Evolutionary conservation across 92 coral and sea anemone genomes (phyloP), one percentile per base, ranked within the genome.

Genomic region (Blastomussa wellsi): DNA sequence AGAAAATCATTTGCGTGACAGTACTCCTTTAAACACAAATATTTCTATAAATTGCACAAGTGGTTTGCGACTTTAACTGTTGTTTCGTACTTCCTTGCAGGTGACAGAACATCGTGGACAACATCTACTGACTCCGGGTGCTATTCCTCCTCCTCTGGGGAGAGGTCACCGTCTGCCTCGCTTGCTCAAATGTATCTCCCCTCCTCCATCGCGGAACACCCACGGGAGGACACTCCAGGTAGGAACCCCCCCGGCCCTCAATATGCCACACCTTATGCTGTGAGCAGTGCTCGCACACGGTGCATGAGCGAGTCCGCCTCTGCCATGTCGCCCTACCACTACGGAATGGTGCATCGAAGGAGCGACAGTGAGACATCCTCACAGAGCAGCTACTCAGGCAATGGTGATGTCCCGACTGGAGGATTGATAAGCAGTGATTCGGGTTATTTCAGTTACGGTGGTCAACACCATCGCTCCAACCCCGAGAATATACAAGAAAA

Each of bases 71-170:
- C 36, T 70, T 16, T 70, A 4, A 16, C 1, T 31, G 29, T 60
- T 16, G 15, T 42, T 64, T 59, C 31, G n/a, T n/a, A n/a, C 6
- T 41, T 5, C 51, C 10, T 10, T 57, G 17, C n/a, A 80, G 88
- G 87, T 57, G 99, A 93, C 84, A 95, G 93, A 57, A 88, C 92
- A 13, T 94, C 98, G 1, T 95, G 99, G 98, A 95, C 95, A 32
- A 90, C 95, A 11, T 95, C 99, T 22, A 82, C 91, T 0, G 99
- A 96, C 76, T 96, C 98, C 1, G 98, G 99, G 22, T 93, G 95
- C 72, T 93, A 91, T 80, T 95, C 95, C 26, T 92, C 95, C 3
- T 91, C 95, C 24, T 91, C 94, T 13, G 97, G 92, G 64, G 99
- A 96, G 86, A 85, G 98, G 66, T 95, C 98, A 0, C 95, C 97